Conservation (phyloP, 2,888 invertebrate species). For the Hecatera dysodea region DNA sequence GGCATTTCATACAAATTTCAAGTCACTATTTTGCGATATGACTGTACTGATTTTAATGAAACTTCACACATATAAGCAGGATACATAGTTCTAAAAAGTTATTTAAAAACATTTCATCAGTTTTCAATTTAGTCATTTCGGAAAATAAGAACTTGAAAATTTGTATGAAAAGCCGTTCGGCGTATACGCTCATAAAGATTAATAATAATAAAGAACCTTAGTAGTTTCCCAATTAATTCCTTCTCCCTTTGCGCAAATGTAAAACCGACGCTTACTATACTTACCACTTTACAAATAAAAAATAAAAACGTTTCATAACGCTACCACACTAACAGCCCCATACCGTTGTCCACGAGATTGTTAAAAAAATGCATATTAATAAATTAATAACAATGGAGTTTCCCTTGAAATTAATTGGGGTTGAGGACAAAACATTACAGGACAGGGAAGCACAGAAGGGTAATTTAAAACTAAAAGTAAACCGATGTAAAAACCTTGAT, state of each 20-base stretch:
- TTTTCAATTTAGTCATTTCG: too few relatives aligned
- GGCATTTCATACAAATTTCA: too few relatives aligned
- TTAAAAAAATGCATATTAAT: conserved; percentile 67
- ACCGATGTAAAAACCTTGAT: too few relatives aligned
- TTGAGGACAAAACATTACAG: conserved; percentile 64
- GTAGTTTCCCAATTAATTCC: neutral
- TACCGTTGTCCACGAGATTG: conserved; percentile 37
- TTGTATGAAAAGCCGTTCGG: too few relatives aligned
- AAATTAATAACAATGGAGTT: conserved; percentile 70
- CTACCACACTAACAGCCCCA: conserved; percentile 17
- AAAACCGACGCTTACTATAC: neutral
- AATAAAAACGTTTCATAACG: conserved; percentile 1
- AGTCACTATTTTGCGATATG: too few relatives aligned
- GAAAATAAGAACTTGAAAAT: too few relatives aligned
- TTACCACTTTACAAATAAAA: neutral
- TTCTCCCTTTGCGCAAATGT: neutral
- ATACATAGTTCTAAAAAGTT: too few relatives aligned
- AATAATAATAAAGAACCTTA: neutral
- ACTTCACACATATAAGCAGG: too few relatives aligned
- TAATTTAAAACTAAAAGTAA: neutral
- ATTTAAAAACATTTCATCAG: too few relatives aligned
- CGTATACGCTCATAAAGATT: too few relatives aligned
- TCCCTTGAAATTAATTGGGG: conserved; percentile 69
- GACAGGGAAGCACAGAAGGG: conserved; percentile 11
- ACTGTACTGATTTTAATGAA: too few relatives aligned